Base-by-base conservation (phyloP, 2,797 vertebrate genomes). In the Orestias chungarensis region DNA sequence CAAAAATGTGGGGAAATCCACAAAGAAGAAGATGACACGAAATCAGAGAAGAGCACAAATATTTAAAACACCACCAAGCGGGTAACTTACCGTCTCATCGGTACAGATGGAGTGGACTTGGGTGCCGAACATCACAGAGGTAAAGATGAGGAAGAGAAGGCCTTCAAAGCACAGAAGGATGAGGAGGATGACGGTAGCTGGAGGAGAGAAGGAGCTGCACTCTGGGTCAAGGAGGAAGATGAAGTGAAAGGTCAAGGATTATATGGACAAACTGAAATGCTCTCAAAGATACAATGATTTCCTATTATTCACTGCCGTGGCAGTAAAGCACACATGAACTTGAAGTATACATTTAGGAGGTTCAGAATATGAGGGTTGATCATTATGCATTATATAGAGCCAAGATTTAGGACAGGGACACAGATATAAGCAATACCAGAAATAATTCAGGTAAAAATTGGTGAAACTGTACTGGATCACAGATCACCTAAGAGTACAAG, bases 101-200 rank as follows among this genome's bases (percentile, higher is more conserved):
- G 97, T 97, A 95, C 98, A 99, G 95, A 99, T 99, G 89, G 98
- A 99, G 94, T 99, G 97, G 91, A 99, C 95, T 92, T 99, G 98
- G 74, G 98, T 99, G 82, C 98, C 98, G 84, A 99, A 99, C 98
- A 99, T 99, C 90, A 99, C 97, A 18, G 96, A 97, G 38, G 98
- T 99, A 94, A 99, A 99, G 86, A 99, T 99, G 91, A 99, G 97
- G 91, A 99, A 99, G 11, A 99, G 96, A 86, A 99, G 96, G 27
- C 95, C 96, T 89, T 99, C 98, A 67, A 99, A 99, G 94, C 97
- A 99, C 90, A 99, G 92, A 82, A 99, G 95, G 86, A 99, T 98
- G 91, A 99, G 97, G 68, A 99, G 96, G 91, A 99, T 98, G 89
- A 99, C 97, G 18, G 98, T 99, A 70, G 96, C 96, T 77, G 98